Conservation (phyloP, 2,113 vertebrate genomes). For the Ictalurus furcatus region DNA sequence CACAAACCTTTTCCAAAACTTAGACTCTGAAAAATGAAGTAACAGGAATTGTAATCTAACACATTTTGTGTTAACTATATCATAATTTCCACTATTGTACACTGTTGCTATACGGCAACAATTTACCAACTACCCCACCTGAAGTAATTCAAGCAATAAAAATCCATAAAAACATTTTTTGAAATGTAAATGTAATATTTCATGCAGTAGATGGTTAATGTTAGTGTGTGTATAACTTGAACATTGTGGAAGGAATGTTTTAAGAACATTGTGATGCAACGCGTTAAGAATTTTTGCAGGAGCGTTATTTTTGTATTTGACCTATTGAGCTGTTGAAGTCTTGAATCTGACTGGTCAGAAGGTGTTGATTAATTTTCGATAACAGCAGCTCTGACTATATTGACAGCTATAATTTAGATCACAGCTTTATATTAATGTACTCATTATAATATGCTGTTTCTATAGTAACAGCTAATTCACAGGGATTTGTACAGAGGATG, state of each 20-base stretch:
- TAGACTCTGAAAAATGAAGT: too few species aligned
- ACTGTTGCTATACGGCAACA: too few species aligned
- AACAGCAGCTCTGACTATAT: not conserved
- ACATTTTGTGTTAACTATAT: too few species aligned
- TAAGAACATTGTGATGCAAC: not conserved
- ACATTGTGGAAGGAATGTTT: not conserved
- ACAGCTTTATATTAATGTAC: not conserved
- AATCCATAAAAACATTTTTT: too few species aligned
- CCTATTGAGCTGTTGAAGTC: not conserved
- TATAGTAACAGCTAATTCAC: slow-evolving; percentile 6
- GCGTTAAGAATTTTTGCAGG: not conserved
- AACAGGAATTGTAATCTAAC: too few species aligned
- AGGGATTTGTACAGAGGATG: not conserved
- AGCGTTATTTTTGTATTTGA: not conserved
- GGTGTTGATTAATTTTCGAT: not conserved
- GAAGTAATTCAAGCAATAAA: too few species aligned
- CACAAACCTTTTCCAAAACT: not conserved
- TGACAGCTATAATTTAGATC: not conserved
- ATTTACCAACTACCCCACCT: too few species aligned
- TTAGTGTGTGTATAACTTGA: not conserved
- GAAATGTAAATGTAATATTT: too few species aligned
- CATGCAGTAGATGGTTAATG: too few species aligned
- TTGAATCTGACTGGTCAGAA: not conserved
- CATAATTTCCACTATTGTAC: too few species aligned
- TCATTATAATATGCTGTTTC: not conserved